Conservation (phyloP, 2,113 vertebrate genomes). For the Oryctolagus cuniculus region DNA sequence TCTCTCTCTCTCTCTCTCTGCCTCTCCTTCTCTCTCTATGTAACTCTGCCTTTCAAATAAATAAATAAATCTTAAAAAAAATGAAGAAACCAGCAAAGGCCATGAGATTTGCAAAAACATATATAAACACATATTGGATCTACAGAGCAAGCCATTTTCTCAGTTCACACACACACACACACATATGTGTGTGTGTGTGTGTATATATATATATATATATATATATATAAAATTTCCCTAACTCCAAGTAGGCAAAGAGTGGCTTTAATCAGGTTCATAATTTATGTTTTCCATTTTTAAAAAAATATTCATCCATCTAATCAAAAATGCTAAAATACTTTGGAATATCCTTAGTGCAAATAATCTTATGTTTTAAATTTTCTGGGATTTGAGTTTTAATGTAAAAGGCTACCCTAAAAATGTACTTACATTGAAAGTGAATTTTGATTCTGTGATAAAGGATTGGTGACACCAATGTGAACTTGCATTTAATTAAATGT, state of each 20-base stretch:
- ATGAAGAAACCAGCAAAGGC: background rate
- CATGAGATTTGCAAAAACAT: slow-evolving; percentile 68
- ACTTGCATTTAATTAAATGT: background rate
- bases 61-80: too few species aligned
- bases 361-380: slow-evolving; percentile 73
- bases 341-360: slow-evolving; percentile 78
- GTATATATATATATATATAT: background rate
- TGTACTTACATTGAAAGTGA: slow-evolving; percentile 68
- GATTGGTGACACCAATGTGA: background rate
- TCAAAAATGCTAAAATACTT: slow-evolving; percentile 82
- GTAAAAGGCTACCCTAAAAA: slow-evolving; percentile 53
- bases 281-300: slow-evolving; percentile 86
- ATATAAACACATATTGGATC: slow-evolving; percentile 74
- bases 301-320: slow-evolving; percentile 84
- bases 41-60: too few species aligned
- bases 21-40: too few species aligned
- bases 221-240: slow-evolving; percentile 76
- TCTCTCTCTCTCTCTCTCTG: too few species aligned
- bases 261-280: slow-evolving; percentile 82
- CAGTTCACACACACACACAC: slow-evolving; percentile 73
- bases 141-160: slow-evolving; percentile 81
- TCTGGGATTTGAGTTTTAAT: slow-evolving; percentile 72
- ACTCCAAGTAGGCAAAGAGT: slow-evolving; percentile 84
- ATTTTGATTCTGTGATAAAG: slow-evolving; percentile 17
- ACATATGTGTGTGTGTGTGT: too few species aligned